These are phyloP conservation scores for Uromys caudimaculatus DNA, from an alignment of 2,797 vertebrate genomes.

Conservation along the genomic window DNA sequence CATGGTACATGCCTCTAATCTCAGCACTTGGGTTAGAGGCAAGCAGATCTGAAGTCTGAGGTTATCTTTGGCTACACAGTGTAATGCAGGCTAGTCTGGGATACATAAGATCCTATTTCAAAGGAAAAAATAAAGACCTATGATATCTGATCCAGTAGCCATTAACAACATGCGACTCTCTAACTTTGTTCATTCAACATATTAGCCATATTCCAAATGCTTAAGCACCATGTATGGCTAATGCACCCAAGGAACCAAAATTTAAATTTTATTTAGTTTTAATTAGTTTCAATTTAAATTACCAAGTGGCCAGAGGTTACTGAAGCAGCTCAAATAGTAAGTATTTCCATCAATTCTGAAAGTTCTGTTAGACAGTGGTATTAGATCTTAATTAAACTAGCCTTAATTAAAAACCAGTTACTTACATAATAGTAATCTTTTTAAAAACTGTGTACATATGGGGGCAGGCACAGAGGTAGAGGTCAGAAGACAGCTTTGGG, in stretches of 20 bases:
- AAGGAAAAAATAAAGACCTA: neutral
- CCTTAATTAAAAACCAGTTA: neutral
- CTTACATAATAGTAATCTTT: neutral
- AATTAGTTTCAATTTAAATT: constrained; percentile 18
- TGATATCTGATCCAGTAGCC: neutral
- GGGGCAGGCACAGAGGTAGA: neutral
- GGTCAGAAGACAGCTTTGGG: neutral
- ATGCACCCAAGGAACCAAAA: neutral
- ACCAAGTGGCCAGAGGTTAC: neutral
- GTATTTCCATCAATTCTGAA: constrained; percentile 4
- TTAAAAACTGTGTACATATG: neutral
- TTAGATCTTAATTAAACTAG: neutral
- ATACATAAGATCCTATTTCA: neutral
- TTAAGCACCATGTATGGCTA: neutral
- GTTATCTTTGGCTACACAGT: neutral
- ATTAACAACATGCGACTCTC: neutral
- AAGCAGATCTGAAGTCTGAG: neutral
- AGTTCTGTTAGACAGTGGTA: neutral
- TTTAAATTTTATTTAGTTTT: neutral
- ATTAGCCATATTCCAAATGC: neutral
- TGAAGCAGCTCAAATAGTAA: neutral
- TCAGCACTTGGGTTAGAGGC: neutral
- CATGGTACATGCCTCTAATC: neutral
- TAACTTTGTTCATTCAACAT: neutral
- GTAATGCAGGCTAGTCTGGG: too few relatives aligned